These are phyloP conservation scores for Blastobasis adustella DNA, from an alignment of 2,888 invertebrate species.

Conservation along the genomic window DNA sequence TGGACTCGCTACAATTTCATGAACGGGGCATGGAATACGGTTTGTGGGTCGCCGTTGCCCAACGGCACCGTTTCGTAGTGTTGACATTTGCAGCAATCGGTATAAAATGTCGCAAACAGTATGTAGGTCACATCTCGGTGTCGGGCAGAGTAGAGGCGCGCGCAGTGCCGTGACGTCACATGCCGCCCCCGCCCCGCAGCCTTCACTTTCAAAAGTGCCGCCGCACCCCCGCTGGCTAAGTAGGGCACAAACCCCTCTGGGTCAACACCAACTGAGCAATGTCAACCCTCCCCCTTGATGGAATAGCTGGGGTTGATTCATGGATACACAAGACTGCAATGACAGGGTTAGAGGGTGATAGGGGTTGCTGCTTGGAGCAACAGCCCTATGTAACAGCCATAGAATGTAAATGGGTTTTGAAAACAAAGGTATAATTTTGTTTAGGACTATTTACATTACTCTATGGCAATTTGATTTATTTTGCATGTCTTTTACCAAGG, in stretches of 20 bases:
- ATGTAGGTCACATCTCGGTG: conserved; percentile 50
- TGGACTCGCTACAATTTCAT: conserved; percentile 12
- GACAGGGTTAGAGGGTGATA: no score
- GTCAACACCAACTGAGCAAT: not conserved
- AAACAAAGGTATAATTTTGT: no score
- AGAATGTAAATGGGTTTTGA: no score
- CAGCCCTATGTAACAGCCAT: no score
- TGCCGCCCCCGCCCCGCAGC: conserved; percentile 29
- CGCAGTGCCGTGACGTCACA: conserved; percentile 58
- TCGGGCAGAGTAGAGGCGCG: conserved; percentile 47
- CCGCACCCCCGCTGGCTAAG: not conserved
- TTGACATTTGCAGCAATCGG: conserved; percentile 46
- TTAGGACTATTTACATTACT: no score
- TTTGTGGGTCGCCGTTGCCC: conserved; percentile 33
- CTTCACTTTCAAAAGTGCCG: conserved; percentile 5
- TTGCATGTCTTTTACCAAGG: no score
- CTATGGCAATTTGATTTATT: no score
- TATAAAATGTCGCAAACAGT: conserved; percentile 45
- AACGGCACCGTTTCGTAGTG: conserved; percentile 39
- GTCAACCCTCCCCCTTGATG: no score
- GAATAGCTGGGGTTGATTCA: no score
- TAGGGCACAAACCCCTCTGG: not conserved
- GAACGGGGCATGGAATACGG: conserved; percentile 12
- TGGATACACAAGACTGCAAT: no score
- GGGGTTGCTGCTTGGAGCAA: no score